These are phyloP conservation scores for Simalia tracyae DNA, from an alignment of 2,797 vertebrate species.

Conservation along the genomic window DNA sequence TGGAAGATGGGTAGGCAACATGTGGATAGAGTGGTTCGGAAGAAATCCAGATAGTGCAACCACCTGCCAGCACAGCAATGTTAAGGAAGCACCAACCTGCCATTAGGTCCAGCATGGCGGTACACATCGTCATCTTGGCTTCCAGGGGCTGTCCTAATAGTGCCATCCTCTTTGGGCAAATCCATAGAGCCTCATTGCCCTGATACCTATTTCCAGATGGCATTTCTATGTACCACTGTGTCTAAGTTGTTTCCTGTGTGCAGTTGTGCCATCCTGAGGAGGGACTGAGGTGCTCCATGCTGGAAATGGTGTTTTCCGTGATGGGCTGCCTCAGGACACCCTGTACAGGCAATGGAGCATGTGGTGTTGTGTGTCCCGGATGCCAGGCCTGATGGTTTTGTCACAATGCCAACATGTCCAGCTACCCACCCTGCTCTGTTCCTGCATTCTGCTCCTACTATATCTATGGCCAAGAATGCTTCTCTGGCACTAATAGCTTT, in stretches of 20 bases:
- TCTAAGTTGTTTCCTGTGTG: too few relatives aligned
- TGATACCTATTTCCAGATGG: not conserved
- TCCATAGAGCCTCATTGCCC: not conserved
- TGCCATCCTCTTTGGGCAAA: fast-evolving
- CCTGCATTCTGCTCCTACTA: not conserved
- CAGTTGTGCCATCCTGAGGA: not conserved
- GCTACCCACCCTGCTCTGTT: not conserved
- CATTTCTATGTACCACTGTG: not conserved
- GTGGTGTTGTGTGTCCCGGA: not conserved
- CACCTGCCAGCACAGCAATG: constrained; percentile 88
- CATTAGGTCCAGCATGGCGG: constrained; percentile 73
- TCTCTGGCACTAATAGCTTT: not conserved
- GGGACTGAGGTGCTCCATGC: not conserved
- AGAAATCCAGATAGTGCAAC: not conserved
- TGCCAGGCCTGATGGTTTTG: not conserved
- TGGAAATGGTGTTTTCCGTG: not conserved
- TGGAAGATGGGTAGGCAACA: not conserved
- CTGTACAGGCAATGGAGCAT: not conserved
- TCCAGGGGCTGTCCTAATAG: constrained; percentile 52
- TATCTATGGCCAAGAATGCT: not conserved
- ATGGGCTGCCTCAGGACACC: not conserved
- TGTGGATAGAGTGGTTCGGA: not conserved
- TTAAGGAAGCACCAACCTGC: constrained; percentile 92
- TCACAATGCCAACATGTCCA: not conserved
- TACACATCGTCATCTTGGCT: constrained; percentile 83